Conservation (phyloP, 2,113 vertebrate genomes). For the Smithornis capensis region DNA sequence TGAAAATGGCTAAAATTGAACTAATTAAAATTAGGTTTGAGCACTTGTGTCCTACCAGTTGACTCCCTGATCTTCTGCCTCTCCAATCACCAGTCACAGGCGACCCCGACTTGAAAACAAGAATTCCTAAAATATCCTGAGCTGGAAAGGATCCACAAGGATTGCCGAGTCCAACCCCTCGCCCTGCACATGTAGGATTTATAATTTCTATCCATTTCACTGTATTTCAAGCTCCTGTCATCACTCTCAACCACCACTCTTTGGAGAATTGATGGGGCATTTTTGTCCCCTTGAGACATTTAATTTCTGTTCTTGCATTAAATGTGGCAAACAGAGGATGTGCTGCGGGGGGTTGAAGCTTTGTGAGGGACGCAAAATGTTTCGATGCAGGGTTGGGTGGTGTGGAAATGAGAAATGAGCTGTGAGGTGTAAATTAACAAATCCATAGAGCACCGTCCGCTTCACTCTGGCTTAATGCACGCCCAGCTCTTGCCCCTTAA, state of each 20-base stretch:
- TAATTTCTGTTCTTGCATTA: background rate
- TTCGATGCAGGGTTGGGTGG: accelerated
- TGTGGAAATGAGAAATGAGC: accelerated
- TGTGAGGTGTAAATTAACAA: accelerated
- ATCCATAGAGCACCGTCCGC: accelerated
- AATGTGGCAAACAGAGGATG: accelerated
- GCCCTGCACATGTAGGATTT: accelerated
- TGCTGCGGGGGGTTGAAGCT: accelerated
- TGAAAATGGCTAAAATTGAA: background rate
- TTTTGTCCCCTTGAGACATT: background rate
- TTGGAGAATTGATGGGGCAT: background rate
- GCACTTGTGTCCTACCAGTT: accelerated
- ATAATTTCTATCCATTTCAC: accelerated
- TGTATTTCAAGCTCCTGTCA: accelerated
- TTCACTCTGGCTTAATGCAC: accelerated
- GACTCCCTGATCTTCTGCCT: background rate
- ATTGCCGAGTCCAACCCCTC: background rate
- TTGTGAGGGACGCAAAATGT: accelerated
- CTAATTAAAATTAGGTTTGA: background rate
- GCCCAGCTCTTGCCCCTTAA: background rate
- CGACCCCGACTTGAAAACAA: accelerated
- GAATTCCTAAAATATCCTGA: background rate
- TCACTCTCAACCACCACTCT: background rate
- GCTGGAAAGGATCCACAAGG: background rate
- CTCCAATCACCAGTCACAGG: background rate